Evolutionary conservation across 1,140 invertebrate species (phyloP), one percentile per base, ranked within the genome.

Genomic region (Papilio polyxenes): DNA sequence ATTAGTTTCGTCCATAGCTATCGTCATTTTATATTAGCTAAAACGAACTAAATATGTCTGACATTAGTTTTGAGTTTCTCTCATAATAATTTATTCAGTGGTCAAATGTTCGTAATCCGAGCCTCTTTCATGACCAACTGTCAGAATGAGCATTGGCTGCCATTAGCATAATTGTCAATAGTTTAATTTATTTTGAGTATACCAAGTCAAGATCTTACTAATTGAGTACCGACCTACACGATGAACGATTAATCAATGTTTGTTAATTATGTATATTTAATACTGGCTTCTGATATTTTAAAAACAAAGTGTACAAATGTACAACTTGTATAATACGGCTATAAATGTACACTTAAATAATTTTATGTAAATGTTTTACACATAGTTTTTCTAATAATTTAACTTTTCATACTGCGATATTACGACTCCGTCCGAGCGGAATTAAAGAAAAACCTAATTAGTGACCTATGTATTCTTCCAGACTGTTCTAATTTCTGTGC

Each of bases 161-260:
- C 48, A 77, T 77, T 77, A 53, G 75, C 75, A 77, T 77, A 77
- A 49, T 56, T 77, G 75, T 77, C 75, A 56, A 56, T 77, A 15
- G 20, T 53, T 77, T 77, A 77, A 77, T 77, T 51, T 53, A 53
- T 53, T 51, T 53, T 77, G 75, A 49, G 49, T 56, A 51, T 31
- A 51, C 20, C 48, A 53, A 77, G 75, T 31, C 49, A 77, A 23
- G 48, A 53, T 75, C 10, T 77, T 53, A 49, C 48, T 77, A 23
- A 77, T 77, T 51, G 49, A 77, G 44, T 77, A 77, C 10, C 65
- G 31, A 72, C 23, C 62, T 72, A 40, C 31, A 37, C 11, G 65
- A 7, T 72, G 17, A 72, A 72, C 31, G 23, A 72, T 72, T 37
- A 72, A 72, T 72, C 65, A 72, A 72, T 37, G 65, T 72, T 72